These are phyloP conservation scores for Andrena hattorfiana DNA, from an alignment of 2,888 invertebrate genomes.

Conservation along the genomic window DNA sequence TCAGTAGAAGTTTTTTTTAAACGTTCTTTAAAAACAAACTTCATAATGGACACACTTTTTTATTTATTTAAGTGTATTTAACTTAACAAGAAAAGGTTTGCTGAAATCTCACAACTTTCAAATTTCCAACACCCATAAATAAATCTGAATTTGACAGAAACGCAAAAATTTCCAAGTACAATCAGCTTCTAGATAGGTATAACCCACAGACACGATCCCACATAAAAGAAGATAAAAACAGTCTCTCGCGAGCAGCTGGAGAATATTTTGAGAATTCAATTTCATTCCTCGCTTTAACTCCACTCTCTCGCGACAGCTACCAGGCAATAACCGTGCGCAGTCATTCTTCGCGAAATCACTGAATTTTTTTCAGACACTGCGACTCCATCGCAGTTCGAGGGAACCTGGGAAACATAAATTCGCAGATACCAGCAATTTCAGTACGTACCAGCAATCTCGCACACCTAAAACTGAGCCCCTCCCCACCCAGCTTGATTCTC, in stretches of 20 bases:
- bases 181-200: background rate
- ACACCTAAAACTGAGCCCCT: constrained; percentile 15
- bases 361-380: background rate
- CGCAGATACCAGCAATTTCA: constrained; percentile 23
- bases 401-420: constrained; percentile 4
- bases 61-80: too few relatives aligned
- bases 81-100: too few relatives aligned
- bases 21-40: too few relatives aligned
- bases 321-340: background rate
- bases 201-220: too few relatives aligned
- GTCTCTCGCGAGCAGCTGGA: background rate
- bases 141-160: background rate
- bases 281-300: background rate
- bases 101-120: background rate
- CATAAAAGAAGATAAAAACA: background rate
- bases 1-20: too few relatives aligned
- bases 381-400: background rate
- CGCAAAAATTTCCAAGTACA: background rate
- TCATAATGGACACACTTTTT: too few relatives aligned
- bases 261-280: background rate
- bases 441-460: constrained; percentile 22
- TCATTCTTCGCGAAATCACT: background rate
- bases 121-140: background rate
- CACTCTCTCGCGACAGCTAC: background rate
- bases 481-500: constrained; percentile 2